Base-by-base conservation (phyloP, 1,140 invertebrate genomes). In the Drosophila micromelanica region DNA sequence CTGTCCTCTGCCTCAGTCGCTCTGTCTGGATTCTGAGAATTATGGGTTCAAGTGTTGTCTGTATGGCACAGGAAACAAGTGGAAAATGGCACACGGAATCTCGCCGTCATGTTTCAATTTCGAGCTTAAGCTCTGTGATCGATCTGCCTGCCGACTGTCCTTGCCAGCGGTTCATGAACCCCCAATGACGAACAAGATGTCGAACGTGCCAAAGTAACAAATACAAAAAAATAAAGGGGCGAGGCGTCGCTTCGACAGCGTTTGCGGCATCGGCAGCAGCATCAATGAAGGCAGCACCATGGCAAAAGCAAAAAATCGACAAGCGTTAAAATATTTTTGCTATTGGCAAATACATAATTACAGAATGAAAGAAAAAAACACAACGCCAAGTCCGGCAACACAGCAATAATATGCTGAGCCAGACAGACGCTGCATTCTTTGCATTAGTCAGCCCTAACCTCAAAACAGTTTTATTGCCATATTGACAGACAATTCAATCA, bases 111-210 rank as follows among this genome's bases (percentile, higher is more conserved):
- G 71, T 80, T 80, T 43, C 63, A 70, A 70, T 81, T 81, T 70
- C 49, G 27, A 73, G 74, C 49, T 69, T 62, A 63, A 62, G 49
- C 38, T 62, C 73, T 60, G 78, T 86, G 82, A 87, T 87, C 82
- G 82, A 87, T 87, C 65, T 67, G 60, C 35, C 43, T 60, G 56
- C 42, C 51, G 54, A 63, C 69, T 84, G 82, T 87, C 82, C 82
- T 87, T 87, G 82, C 82, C 73, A 59, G 78, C 84, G 82, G 82
- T 89, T 87, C 84, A 87, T 87, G 84, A 86, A 87, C 82, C 60
- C 59, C 45, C 55, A 75, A 78, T 85, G 78, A 78, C 74, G 74
- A 68, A 74, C 81, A 67, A 69, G 35, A 61, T 51, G 35, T 56
- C 37, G 56, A 61, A 82, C 80, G 80, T 84, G 80, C 76, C 78